Conservation (phyloP, 2,888 invertebrate genomes). For the Gastrophysa polygoni region DNA sequence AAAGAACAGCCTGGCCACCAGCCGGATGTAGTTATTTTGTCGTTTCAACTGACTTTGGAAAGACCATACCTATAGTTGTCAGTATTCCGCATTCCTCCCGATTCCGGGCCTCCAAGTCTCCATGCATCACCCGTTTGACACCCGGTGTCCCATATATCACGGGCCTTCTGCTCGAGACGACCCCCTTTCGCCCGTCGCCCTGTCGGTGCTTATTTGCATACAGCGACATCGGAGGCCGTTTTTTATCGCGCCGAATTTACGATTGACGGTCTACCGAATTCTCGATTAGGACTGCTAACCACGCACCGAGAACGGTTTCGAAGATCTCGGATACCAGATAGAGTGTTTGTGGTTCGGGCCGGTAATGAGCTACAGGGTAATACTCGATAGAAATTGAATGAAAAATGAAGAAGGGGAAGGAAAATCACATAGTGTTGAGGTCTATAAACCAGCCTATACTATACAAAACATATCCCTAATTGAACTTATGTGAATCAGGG, state of each 20-base stretch:
- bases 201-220: constrained; percentile 57
- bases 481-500: no score
- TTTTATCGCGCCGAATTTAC: not conserved
- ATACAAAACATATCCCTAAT: no score
- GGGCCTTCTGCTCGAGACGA: constrained; percentile 45
- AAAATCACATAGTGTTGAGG: no score
- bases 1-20: no score
- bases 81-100: no score
- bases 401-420: no score
- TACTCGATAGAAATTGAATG: no score
- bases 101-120: constrained; percentile 44
- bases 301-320: not conserved
- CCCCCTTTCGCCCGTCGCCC: constrained; percentile 29
- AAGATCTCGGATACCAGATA: not conserved
- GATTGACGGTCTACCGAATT: constrained; percentile 1
- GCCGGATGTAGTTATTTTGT: no score
- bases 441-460: no score
- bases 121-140: constrained; percentile 62
- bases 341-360: not conserved
- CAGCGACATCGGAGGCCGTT: constrained; percentile 52
- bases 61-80: no score
- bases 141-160: constrained; percentile 62
- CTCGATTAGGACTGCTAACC: not conserved
- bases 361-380: not conserved
- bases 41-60: no score